A percentile compares a stretch with the other conserved stretches of the same genome.
phyloP scores from a whole-genome alignment of 2,113 vertebrate species.

The Abramis brama region DNA sequence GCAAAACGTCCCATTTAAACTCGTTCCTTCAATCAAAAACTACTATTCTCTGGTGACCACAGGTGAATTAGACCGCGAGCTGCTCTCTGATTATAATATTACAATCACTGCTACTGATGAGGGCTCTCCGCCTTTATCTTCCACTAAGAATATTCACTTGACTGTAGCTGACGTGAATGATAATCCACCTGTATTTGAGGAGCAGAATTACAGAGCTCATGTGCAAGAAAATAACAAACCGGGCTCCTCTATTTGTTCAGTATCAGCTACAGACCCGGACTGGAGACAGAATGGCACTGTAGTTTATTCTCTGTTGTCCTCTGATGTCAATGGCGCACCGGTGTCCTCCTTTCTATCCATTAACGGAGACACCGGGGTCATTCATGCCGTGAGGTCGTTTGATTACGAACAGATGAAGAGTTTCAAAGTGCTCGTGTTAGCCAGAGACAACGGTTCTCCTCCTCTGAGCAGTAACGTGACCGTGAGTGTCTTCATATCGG shows the following conservation, averaged over 20 bases:
- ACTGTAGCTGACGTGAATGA: conserved; percentile 71
- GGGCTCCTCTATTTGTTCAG: conserved; percentile 66
- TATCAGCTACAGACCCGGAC: conserved; percentile 68
- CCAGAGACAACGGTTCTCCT: conserved; percentile 62
- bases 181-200: conserved; percentile 68
- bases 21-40: conserved; percentile 74
- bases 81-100: conserved; percentile 68
- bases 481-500: conserved; percentile 60
- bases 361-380: conserved; percentile 68
- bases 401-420: conserved; percentile 56
- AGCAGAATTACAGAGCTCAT: conserved; percentile 61
- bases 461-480: conserved; percentile 54
- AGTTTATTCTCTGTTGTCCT: conserved; percentile 67
- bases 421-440: conserved; percentile 50
- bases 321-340: conserved; percentile 48
- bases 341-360: conserved; percentile 72
- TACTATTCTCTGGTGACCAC: conserved; percentile 70
- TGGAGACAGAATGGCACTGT: conserved; percentile 67
- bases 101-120: conserved; percentile 72
- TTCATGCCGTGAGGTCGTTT: conserved; percentile 66
- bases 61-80: conserved; percentile 68
- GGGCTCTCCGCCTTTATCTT: conserved; percentile 69
- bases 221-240: conserved; percentile 71
- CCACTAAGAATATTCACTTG: conserved; percentile 59
- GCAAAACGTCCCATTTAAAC: neutral